A percentile compares a stretch with the other conserved stretches of the same genome.
These are phyloP conservation scores for Misgurnus mizolepis DNA, from an alignment of 2,113 vertebrate genomes.

Conservation along the genomic window DNA sequence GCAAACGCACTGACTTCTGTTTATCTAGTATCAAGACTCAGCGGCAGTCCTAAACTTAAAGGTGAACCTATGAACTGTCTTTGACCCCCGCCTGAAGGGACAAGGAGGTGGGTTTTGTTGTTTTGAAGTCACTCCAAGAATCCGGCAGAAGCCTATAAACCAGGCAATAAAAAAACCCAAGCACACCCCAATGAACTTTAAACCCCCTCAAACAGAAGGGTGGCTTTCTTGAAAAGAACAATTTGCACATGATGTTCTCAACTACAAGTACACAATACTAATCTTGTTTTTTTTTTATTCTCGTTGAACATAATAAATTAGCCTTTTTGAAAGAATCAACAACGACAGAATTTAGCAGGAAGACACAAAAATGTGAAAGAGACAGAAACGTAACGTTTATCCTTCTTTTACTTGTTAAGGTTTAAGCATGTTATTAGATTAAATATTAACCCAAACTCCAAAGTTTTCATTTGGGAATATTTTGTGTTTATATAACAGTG, in stretches of 20 bases:
- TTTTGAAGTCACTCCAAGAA: constrained; percentile 81
- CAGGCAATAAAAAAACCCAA: constrained; percentile 72
- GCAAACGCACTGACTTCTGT: not conserved
- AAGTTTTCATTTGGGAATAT: constrained; percentile 49
- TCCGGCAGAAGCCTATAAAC: constrained; percentile 76
- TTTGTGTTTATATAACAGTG: constrained; percentile 56
- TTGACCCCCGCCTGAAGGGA: constrained; percentile 75
- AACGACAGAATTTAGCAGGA: not conserved
- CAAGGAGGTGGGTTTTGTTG: constrained; percentile 72
- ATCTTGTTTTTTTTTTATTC: not conserved
- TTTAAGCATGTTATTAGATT: not conserved
- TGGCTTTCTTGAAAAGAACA: constrained; percentile 17
- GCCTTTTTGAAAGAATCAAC: not conserved
- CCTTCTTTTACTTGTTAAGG: not conserved
- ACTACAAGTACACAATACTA: not conserved
- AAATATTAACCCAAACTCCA: not conserved
- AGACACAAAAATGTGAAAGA: not conserved
- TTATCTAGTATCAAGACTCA: constrained; percentile 38
- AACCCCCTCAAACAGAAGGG: constrained; percentile 43
- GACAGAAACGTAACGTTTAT: no score
- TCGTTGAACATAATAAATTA: not conserved
- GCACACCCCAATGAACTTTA: constrained; percentile 54
- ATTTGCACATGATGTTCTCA: not conserved
- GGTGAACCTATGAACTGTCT: constrained; percentile 81
- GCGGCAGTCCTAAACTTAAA: constrained; percentile 80